These are phyloP conservation scores for Margaritifera margaritifera DNA, from an alignment of 2,888 invertebrate genomes.

Conservation along the genomic window DNA sequence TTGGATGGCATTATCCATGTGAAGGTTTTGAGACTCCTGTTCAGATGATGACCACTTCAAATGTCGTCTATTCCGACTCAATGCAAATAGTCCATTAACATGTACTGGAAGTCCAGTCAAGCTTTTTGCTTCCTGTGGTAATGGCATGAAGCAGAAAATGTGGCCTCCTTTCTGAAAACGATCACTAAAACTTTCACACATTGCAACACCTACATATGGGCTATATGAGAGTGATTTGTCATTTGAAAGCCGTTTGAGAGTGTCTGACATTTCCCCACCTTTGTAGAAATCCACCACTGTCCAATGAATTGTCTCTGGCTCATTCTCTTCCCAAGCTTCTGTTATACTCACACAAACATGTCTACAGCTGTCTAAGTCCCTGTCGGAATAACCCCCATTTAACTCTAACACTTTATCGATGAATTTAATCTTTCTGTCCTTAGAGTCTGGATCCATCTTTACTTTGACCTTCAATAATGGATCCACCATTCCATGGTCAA, in stretches of 20 bases:
- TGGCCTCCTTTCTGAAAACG: constrained; percentile 45
- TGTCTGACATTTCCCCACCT: constrained; percentile 35
- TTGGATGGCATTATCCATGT: constrained; percentile 47
- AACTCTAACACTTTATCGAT: neutral
- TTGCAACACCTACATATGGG: constrained; percentile 36
- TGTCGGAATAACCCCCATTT: constrained; percentile 1
- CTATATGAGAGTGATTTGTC: constrained; percentile 27
- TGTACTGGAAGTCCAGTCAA: constrained; percentile 66
- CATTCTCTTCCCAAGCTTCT: neutral
- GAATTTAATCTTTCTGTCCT: no score
- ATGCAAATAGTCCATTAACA: constrained; percentile 65
- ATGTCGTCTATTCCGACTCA: constrained; percentile 64
- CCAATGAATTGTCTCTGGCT: constrained; percentile 23
- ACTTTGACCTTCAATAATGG: no score
- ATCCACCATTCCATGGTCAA: neutral
- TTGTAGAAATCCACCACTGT: constrained; percentile 41
- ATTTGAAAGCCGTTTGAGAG: constrained; percentile 18
- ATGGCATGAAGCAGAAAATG: constrained; percentile 66
- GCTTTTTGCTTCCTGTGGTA: constrained; percentile 56
- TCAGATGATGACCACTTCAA: constrained; percentile 64
- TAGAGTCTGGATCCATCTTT: no score
- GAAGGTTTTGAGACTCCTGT: constrained; percentile 17
- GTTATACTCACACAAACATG: no score
- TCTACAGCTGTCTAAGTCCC: no score
- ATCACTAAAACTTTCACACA: constrained; percentile 1